These are phyloP conservation scores for Caenorhabditis wallacei DNA, from an alignment of 2,888 invertebrate genomes.

Conservation along the genomic window DNA sequence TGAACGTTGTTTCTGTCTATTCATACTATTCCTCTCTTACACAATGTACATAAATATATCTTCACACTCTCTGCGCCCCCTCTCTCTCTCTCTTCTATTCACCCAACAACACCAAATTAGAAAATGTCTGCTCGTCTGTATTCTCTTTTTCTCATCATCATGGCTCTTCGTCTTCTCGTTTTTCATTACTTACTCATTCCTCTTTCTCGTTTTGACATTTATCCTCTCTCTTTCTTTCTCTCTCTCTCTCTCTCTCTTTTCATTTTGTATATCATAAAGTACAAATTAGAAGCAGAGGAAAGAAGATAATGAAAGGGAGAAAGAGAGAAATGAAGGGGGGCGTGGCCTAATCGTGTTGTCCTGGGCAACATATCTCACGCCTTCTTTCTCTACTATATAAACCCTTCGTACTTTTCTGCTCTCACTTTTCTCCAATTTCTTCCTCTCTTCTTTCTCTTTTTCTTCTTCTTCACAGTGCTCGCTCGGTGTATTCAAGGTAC, in stretches of 20 bases:
- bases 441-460: too few relatives aligned
- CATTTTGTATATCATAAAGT: background rate
- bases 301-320: background rate
- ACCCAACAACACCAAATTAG: constrained; percentile 27
- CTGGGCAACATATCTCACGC: background rate
- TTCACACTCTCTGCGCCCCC: background rate
- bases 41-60: background rate
- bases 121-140: constrained; percentile 13
- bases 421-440: constrained; percentile 15
- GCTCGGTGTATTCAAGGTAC: background rate
- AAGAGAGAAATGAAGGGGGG: background rate
- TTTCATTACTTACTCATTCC: constrained; percentile 3
- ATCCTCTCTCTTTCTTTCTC: background rate
- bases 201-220: constrained; percentile 4
- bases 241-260: too few relatives aligned
- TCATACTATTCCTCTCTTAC: background rate
- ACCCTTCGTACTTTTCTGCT: constrained; percentile 7
- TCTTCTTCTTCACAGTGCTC: background rate
- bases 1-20: background rate
- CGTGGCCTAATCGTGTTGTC: background rate
- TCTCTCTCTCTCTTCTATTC: background rate
- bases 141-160: constrained; percentile 3
- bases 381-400: background rate
- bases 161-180: background rate
- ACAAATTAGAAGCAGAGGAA: background rate